Base-by-base conservation (phyloP, 2,888 invertebrate genomes). In the Dione juno region DNA sequence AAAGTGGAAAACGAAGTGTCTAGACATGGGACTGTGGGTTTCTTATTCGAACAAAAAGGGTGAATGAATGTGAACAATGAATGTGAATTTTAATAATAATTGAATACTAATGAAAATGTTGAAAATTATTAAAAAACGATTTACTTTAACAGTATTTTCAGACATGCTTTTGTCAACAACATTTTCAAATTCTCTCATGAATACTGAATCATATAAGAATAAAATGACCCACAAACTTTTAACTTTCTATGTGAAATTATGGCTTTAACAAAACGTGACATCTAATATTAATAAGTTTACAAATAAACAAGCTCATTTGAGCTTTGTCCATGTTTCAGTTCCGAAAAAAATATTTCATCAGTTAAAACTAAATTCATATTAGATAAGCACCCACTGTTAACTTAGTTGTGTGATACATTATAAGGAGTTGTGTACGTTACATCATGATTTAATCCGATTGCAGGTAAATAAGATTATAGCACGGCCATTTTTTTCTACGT, bases 381-480 rank as follows among this genome's bases (percentile, higher is more conserved):
- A n/a, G 61, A 45, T 43, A n/a, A 45, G 28, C 41, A 61, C n/a
- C 13, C n/a, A 28, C 21, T 45, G 43, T 45, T 45, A 45, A 63
- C 63, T 43, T 53, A 37, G 45, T 64, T 54, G 19, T 45, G 40
- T 48, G 40, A 54, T 13, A 69, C 40, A 54, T 50, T 41, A 43
- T 57, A 48, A 64, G 64, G 45, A 64, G 45, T 64, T 63, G 43
- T 41, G 43, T 52, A 64, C 11, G 40, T 72, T 73, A 65, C 70
- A 59, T 70, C 59, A 70, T 45, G 41, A 16, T 65, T 54, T 73
- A 73, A 73, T 73, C 66, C 59, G 65, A 70, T 73, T 70, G 45
- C 67, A 40, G 35, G 43, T 59, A 67, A 70, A 70, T 67, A 52
- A 70, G 70, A 73, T 73, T 67, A 72, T 19, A 40, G 52, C 14